A percentile compares a stretch with the other conserved stretches of the same genome.
These are phyloP conservation scores for Orchestia grillus DNA, from an alignment of 1,140 invertebrate genomes.

Conservation along the genomic window DNA sequence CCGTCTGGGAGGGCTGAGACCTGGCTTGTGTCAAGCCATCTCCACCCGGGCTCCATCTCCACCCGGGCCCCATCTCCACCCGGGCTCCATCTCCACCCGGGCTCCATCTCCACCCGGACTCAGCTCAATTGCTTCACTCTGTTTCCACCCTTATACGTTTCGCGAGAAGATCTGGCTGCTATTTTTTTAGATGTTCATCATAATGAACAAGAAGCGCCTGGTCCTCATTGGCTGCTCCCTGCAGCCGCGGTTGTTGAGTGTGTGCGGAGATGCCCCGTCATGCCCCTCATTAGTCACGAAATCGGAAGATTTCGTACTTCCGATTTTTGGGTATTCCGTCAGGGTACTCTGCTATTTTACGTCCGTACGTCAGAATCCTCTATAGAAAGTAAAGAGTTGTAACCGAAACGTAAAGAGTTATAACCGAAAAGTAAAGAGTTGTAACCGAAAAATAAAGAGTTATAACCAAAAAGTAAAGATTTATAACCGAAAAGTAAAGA, in stretches of 20 bases:
- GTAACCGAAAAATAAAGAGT: too few relatives aligned
- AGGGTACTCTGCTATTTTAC: background rate
- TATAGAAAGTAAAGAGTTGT: too few relatives aligned
- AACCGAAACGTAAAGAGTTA: too few relatives aligned
- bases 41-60: background rate
- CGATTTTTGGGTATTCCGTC: background rate
- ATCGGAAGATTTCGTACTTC: background rate
- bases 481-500: too few relatives aligned
- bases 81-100: too few relatives aligned
- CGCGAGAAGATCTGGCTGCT: background rate
- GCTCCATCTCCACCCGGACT: too few relatives aligned
- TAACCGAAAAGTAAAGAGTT: too few relatives aligned
- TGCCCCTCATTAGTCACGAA: background rate
- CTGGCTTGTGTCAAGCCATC: background rate
- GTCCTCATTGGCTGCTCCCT: background rate
- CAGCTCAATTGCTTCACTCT: background rate
- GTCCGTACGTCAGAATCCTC: background rate
- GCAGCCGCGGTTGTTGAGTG: background rate
- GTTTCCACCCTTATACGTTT: background rate
- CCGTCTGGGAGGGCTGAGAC: background rate
- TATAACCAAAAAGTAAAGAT: too few relatives aligned
- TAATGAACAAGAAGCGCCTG: background rate
- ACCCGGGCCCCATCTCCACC: too few relatives aligned
- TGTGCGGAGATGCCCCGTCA: background rate
- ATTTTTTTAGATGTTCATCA: background rate